Evolutionary conservation across 2,888 invertebrate genomes (phyloP), one percentile per base, ranked within the genome.

Genomic region (Megalurothrips usitatus): DNA sequence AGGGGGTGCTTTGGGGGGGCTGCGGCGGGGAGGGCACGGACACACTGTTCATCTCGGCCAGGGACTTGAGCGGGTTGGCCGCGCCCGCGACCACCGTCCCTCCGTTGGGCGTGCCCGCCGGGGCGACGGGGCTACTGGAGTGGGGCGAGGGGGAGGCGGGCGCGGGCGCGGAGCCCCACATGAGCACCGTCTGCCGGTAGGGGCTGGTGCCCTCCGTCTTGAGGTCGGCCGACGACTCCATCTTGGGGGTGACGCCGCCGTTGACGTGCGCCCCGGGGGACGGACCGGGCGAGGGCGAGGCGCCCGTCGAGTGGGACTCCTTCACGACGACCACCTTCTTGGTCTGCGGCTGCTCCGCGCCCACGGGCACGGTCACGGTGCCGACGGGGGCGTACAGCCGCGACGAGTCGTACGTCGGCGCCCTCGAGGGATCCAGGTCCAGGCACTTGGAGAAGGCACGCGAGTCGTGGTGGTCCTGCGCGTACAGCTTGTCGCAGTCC

Each of bases 141-240:
- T 83, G 83, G 82, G 81, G 83, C 82, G 82, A 82, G 81, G 82
- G 82, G 80, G 82, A 82, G 49, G 82, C 84, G 83, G 83, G 81
- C 84, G 83, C 82, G 84, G 81, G 83, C 84, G 83, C 63, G 82
- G 86, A 85, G 12, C 96, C 96, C 96, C 96, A 97, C 96, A 97
- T 96, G 78, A 97, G 90, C 81, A 96, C 97, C 17, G 96, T 97
- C 88, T 97, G 96, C 79, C 97, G 89, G 0, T 68, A 68, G 83
- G 81, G 84, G 82, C 82, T 84, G 81, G 82, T 84, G 83, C 58
- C 83, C 96, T 96, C 96, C 96, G 97, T 96, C 96, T 96, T 78
- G 96, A 90, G 81, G 96, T 96, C 19, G 96, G 96, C 88, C 96
- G 96, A 79, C 96, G 89, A 0, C 84, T 91, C 91, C 86, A 91